A percentile compares a stretch with the other conserved stretches of the same genome.
Evolutionary conservation across 2,888 invertebrate genomes (phyloP).

Genomic region (Piscicola geometra): DNA sequence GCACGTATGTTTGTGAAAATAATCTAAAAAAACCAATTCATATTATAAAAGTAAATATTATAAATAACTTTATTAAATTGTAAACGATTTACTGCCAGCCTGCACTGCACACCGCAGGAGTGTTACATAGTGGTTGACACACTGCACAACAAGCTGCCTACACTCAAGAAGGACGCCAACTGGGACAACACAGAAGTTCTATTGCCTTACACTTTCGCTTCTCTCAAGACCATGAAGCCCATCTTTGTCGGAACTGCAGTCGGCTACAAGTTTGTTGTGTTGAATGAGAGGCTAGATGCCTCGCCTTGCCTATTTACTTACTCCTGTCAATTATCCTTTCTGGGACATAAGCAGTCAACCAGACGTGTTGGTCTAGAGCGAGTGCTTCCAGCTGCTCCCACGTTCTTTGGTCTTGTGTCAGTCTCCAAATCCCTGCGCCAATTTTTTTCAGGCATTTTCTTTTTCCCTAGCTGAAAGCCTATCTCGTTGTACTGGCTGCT

Average conservation of each 20-base stretch:
- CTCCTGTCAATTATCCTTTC: background rate
- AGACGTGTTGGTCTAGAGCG: background rate
- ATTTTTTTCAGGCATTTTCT: background rate
- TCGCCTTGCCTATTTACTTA: background rate
- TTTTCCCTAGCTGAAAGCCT: background rate
- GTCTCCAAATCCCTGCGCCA: background rate
- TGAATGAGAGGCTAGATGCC: no score
- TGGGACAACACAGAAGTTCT: constrained; percentile 19
- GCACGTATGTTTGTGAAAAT: constrained; percentile 4
- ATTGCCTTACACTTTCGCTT: constrained; percentile 17
- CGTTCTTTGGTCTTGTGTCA: background rate
- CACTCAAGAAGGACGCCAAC: background rate
- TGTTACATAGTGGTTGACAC: constrained; percentile 18
- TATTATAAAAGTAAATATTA: no score
- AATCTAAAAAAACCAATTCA: background rate
- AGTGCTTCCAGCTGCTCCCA: background rate
- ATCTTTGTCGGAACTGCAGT: constrained; percentile 23
- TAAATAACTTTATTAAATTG: no score
- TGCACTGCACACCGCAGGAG: constrained; percentile 11
- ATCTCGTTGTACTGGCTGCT: background rate
- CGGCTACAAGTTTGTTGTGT: constrained; percentile 4
- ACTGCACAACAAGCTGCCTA: constrained; percentile 8
- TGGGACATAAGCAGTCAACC: background rate
- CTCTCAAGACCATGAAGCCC: constrained; percentile 17
- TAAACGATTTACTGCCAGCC: no score